Percentiles rank a stretch among this genome's conserved stretches.
phyloP scores from a whole-genome alignment of 2,888 invertebrate species.

The Brenthis ino region DNA sequence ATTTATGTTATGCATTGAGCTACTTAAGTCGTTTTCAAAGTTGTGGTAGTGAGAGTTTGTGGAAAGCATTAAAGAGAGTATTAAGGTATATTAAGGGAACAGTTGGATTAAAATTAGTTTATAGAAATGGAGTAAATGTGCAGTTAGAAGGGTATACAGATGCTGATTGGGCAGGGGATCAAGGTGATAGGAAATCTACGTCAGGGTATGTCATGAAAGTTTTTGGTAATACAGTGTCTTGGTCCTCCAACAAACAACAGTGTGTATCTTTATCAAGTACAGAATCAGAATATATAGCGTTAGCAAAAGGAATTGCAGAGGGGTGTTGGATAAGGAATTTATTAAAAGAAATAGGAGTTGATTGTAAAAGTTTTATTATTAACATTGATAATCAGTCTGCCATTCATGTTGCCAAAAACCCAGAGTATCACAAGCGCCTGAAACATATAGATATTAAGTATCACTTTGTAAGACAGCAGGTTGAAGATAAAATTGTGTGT shows the following conservation, averaged over 20 bases:
- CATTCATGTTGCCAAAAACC: too few relatives aligned
- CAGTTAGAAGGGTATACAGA: conserved; percentile 19
- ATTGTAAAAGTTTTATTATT: conserved; percentile 3
- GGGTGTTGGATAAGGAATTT: too few relatives aligned
- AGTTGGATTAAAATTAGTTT: conserved; percentile 7
- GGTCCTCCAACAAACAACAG: conserved; percentile 32
- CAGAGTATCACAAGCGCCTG: too few relatives aligned
- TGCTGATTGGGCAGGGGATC: conserved; percentile 35
- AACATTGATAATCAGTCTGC: not conserved
- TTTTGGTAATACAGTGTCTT: conserved; percentile 34
- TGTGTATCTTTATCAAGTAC: conserved; percentile 33
- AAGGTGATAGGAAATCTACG: conserved; percentile 34
- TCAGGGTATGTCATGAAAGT: conserved; percentile 33
- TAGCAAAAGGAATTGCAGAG: conserved; percentile 30
- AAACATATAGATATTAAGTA: too few relatives aligned
- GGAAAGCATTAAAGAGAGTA: conserved; percentile 3
- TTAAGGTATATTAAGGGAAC: conserved; percentile 8
- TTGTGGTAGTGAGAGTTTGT: conserved; percentile 10
- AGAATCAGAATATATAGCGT: conserved; percentile 36
- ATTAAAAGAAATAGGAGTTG: conserved; percentile 15
- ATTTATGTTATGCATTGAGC: conserved; percentile 6
- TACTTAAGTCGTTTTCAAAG: conserved; percentile 14
- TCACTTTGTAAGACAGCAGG: too few relatives aligned
- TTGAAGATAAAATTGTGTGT: too few relatives aligned
- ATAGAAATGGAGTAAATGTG: not conserved